Conservation (phyloP, 2,113 vertebrate genomes). For the Alces alces region DNA sequence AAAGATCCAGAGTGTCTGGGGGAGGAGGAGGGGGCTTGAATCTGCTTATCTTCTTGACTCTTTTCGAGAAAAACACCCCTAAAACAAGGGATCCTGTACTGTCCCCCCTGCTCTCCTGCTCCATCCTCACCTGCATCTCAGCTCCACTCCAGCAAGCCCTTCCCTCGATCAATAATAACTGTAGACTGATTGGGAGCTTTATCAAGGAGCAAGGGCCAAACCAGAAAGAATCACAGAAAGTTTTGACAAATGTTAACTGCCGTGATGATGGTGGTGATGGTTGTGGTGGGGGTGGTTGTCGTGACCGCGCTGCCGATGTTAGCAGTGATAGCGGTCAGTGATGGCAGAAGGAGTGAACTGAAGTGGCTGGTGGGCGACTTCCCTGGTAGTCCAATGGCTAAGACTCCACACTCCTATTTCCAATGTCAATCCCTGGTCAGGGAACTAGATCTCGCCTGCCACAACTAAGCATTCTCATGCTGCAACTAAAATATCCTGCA, state of each 20-base stretch:
- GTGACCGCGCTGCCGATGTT: too few relatives aligned
- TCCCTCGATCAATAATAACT: background rate
- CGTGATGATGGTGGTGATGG: background rate
- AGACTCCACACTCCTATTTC: background rate
- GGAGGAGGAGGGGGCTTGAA: background rate
- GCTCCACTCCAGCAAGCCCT: rapidly evolving
- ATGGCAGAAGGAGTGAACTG: too few relatives aligned
- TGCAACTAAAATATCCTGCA: background rate
- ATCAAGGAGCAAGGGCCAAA: background rate
- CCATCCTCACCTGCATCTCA: too few relatives aligned
- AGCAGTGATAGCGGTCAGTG: too few relatives aligned
- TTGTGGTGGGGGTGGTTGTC: background rate
- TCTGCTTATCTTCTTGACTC: background rate
- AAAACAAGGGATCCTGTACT: too few relatives aligned
- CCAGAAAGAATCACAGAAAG: background rate
- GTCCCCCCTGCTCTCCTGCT: background rate
- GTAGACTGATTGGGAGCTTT: background rate
- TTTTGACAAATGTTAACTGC: background rate
- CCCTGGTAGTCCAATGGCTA: background rate
- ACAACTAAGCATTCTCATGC: background rate
- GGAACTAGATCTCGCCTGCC: background rate
- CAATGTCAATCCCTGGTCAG: background rate
- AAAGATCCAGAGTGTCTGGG: too few relatives aligned
- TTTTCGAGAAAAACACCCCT: background rate
- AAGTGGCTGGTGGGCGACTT: background rate